Evolutionary conservation across 2,113 vertebrate species (phyloP), one percentile per base, ranked within the genome.

Genomic region (Leiothrix lutea): DNA sequence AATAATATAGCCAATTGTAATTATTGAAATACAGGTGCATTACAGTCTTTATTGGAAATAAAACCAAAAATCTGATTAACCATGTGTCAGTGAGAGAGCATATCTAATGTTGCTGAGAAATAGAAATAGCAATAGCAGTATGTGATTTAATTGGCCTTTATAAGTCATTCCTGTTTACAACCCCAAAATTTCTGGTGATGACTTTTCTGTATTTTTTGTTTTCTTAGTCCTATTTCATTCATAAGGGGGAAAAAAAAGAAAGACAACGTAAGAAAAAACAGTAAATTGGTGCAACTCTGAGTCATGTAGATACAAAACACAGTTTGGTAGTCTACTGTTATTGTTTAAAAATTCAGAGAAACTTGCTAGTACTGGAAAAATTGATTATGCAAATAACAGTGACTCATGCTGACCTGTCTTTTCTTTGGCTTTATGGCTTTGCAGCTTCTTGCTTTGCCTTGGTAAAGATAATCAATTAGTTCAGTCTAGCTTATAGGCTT

Each of bases 391-490:
- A 96, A 93, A 91, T 88, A 78, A 8, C 21, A 65, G 48, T 84
- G 72, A 86, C 61, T 95, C 88, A 78, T 35, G 69, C 86, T 96
- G 95, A 93, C 88, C 88, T 56, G 74, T 92, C 54, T 92, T 94
- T 93, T 90, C 38, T 64, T 94, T 79, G 61, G 31, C 61, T 95
- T 95, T 90, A 71, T 2, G 14, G 56, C 21, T 93, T 94, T 86
- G 44, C 51, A 94, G 25, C 15, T 88, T 74, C 71, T 86, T 96
- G 66, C 28, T 93, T 90, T 93, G 72, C 88, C 38, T 83, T 56
- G 42, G 77, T 89, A 87, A 89, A 88, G 48, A 79, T 91, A 97
- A 96, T 96, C 82, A 81, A 93, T 96, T 93, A 84, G 56, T 93
- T 96, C 88, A 81, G 40, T 88, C 29, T 65, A 26, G 80, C 78